These are phyloP conservation scores for Drosophila cardini DNA, from an alignment of 1,140 invertebrate genomes.

Conservation along the genomic window DNA sequence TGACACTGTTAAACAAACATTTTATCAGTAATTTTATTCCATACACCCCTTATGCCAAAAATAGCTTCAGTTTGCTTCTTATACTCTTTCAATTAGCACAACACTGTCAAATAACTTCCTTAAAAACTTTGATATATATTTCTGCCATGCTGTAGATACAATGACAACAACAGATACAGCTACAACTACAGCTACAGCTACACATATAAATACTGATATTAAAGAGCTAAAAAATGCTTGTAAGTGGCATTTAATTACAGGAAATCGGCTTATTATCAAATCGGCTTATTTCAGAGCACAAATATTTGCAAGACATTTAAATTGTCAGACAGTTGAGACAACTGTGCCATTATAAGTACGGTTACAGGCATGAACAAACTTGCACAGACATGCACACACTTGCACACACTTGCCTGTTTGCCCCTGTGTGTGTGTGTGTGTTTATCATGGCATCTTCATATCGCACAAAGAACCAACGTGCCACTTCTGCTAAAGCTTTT, in stretches of 20 bases:
- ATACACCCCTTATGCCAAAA: too few species aligned
- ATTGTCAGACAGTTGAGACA: slow-evolving; percentile 25
- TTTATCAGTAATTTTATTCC: neutral
- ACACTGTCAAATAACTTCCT: slow-evolving; percentile 34
- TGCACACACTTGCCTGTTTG: neutral
- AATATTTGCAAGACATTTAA: slow-evolving; percentile 39
- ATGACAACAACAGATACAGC: slow-evolving; percentile 1
- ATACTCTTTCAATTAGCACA: slow-evolving; percentile 54
- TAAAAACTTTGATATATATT: slow-evolving; percentile 21
- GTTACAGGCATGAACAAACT: slow-evolving; percentile 15
- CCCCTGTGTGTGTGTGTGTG: slow-evolving; percentile 18
- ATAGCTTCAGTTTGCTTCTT: too few species aligned
- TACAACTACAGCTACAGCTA: slow-evolving; percentile 3
- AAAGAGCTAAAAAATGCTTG: neutral
- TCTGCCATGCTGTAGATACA: neutral
- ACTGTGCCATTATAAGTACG: slow-evolving; percentile 25
- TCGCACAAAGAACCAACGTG: slow-evolving; percentile 31
- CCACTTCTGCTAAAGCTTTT: slow-evolving; percentile 61
- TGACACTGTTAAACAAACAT: neutral
- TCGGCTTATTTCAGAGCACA: slow-evolving; percentile 49
- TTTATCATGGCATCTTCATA: slow-evolving; percentile 42
- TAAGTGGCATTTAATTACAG: slow-evolving; percentile 64
- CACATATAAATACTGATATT: slow-evolving; percentile 6
- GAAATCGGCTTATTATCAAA: slow-evolving; percentile 62
- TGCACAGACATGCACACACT: slow-evolving; percentile 13